Base-by-base conservation (phyloP, 2,888 invertebrate genomes). In the Lordiphosa andalusiaca region DNA sequence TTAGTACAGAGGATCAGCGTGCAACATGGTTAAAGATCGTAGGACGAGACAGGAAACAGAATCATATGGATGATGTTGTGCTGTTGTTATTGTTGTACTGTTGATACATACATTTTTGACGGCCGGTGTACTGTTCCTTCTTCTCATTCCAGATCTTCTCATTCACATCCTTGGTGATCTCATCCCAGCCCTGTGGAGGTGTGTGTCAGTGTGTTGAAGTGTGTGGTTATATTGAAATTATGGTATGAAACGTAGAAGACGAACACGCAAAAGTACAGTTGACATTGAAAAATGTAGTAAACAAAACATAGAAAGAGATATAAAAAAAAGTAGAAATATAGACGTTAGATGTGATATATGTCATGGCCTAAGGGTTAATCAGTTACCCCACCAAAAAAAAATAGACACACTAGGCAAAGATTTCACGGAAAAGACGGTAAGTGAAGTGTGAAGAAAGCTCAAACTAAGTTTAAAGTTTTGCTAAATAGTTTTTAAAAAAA, bases 121-220 rank as follows among this genome's bases (percentile, higher is more conserved):
- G 95, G 91, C 93, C 94, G 89, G 94, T 93, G 91, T 96, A 96
- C 91, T 95, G 95, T 84, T 95, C 94, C 91, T 94, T 92, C 91
- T 94, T 95, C 90, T 96, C 95, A 86, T 93, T 92, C 97, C 97
- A 97, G 88, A 92, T 91, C 91, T 96, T 96, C 92, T 97, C 97
- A 88, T 92, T 90, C 89, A 90, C 90, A 91, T 97, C 96, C 93
- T 96, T 96, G 91, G 92, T 92, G 90, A 93, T 91, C 87, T 93
- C 94, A 91, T 94, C 94, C 91, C 94, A 94, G 90, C 97, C 97
- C 97, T 97, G 93, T 1, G 7, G 30, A 30, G 30, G 55, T 50
- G 58, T 42, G 35, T 41, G 21, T 13, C 41, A 40, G 47, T 61
- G 25, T 40, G 35, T 55, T 23, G 41, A 33, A 59, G 49, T 57